Conservation (phyloP, 2,113 vertebrate genomes). For the Proterorhinus semilunaris region DNA sequence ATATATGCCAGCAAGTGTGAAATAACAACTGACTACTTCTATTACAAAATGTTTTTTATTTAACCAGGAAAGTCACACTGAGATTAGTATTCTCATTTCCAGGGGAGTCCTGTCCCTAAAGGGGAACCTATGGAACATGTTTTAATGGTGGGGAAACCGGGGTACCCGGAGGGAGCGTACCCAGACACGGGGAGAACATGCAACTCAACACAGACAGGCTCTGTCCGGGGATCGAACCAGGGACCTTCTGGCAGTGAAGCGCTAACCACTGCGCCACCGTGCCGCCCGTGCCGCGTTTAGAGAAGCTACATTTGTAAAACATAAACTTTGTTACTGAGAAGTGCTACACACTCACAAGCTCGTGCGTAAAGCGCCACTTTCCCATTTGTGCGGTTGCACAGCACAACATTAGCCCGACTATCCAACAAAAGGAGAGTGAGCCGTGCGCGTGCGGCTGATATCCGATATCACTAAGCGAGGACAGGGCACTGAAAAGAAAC, state of each 20-base stretch:
- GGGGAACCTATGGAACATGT: too few relatives aligned
- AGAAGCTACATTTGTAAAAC: not conserved
- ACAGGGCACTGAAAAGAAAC: constrained; percentile 13
- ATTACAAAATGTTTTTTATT: not conserved
- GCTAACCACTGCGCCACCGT: too few relatives aligned
- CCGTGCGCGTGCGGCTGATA: not conserved
- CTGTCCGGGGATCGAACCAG: too few relatives aligned
- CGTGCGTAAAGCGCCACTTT: constrained; percentile 2
- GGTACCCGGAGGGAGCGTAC: too few relatives aligned
- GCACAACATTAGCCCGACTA: constrained; percentile 1
- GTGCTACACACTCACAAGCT: not conserved
- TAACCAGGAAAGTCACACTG: too few relatives aligned
- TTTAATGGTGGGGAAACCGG: too few relatives aligned
- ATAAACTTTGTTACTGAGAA: not conserved
- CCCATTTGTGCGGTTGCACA: not conserved
- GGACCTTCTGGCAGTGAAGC: too few relatives aligned
- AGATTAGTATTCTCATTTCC: too few relatives aligned
- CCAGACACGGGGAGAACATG: too few relatives aligned
- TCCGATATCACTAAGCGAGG: constrained; percentile 29
- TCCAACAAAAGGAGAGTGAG: constrained; percentile 6
- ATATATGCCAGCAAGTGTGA: not conserved
- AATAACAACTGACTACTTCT: not conserved
- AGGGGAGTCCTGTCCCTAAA: too few relatives aligned
- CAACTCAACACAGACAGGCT: too few relatives aligned
- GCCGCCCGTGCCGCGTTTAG: too few relatives aligned